Percentiles rank a stretch among this genome's conserved stretches.
Conservation (phyloP, 2,797 vertebrate genomes). For the Sebastolobus alascanus region DNA sequence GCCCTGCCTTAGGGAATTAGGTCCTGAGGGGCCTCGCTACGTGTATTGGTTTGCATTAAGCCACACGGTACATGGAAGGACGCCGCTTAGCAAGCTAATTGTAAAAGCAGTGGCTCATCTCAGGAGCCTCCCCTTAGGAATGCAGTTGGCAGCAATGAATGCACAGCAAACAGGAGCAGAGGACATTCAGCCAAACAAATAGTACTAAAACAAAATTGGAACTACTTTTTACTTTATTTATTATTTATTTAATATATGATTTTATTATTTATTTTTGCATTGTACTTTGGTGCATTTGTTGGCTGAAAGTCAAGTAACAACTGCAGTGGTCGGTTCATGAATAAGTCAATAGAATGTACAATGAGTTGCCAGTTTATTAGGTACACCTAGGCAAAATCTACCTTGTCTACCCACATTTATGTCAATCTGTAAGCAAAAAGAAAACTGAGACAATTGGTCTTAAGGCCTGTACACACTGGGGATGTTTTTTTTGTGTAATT, state of each 20-base stretch:
- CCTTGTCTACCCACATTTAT: neutral
- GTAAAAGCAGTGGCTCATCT: constrained; percentile 54
- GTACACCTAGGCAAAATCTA: neutral
- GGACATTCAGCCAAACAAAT: constrained; percentile 30
- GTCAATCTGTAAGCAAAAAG: neutral
- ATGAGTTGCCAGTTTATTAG: neutral
- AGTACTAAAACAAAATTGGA: constrained; percentile 2
- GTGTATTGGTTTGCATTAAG: constrained; percentile 66
- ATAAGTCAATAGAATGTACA: neutral
- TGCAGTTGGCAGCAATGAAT: constrained; percentile 24
- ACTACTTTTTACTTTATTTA: neutral
- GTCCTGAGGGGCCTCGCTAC: constrained; percentile 53
- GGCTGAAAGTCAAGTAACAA: neutral
- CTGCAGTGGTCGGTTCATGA: neutral
- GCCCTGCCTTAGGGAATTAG: constrained; percentile 32
- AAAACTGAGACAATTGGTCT: neutral
- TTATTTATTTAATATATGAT: neutral
- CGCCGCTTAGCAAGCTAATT: constrained; percentile 59
- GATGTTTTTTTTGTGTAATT: too few relatives aligned
- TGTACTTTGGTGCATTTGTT: neutral
- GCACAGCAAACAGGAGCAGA: constrained; percentile 32
- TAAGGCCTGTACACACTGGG: neutral
- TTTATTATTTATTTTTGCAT: neutral
- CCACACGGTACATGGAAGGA: constrained; percentile 55
- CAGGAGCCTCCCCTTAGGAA: constrained; percentile 27